Evolutionary conservation across 2,113 vertebrate species (phyloP), one percentile per base, ranked within the genome.

Genomic region (Microcebus jonahi): DNA sequence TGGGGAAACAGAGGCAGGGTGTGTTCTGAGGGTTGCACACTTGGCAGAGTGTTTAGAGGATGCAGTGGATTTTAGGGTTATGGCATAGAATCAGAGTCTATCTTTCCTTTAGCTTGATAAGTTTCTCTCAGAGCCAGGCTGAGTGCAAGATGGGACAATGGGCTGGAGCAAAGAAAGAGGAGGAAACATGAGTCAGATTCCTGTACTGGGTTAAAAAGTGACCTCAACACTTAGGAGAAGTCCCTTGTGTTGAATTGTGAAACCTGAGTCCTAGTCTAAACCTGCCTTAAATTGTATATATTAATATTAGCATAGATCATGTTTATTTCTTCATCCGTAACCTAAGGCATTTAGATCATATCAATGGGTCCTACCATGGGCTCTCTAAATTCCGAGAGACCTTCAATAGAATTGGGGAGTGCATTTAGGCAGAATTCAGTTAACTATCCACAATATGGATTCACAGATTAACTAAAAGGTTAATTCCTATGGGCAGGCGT

Each of bases 291-390:
- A 29, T 29, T 81, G 27, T 13, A 34, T 50, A 2, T 31, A 29
- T 76, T 84, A 53, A 6, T 31, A 29, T 80, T 80, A 45, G 5
- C 23, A 36, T 39, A 67, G 79, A 59, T 23, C 57, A 55, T 59
- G 6, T 21, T 91, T 84, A 42, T 57, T 94, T 92, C 48, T 92
- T 90, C 65, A 42, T 80, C 96, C 34, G 50, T 88, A 81, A 92
- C 25, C 20, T 45, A 90, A 50, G 61, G 11, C 10, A 57, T 70
- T 81, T 87, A 80, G 20, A 71, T 82, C 39, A 95, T 57, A 42
- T 79, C 13, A 57, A 7, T 59, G 57, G 45, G 0, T 82, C 4
- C 42, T 93, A 97, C 73, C 25, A 42, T 3, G 39, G 21, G 25
- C 5, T 45, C 34, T 94, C 31, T 36, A 88, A 84, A 86, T 97